These are phyloP conservation scores for Erebia epiphron DNA, from an alignment of 2,888 invertebrate genomes.

Conservation along the genomic window DNA sequence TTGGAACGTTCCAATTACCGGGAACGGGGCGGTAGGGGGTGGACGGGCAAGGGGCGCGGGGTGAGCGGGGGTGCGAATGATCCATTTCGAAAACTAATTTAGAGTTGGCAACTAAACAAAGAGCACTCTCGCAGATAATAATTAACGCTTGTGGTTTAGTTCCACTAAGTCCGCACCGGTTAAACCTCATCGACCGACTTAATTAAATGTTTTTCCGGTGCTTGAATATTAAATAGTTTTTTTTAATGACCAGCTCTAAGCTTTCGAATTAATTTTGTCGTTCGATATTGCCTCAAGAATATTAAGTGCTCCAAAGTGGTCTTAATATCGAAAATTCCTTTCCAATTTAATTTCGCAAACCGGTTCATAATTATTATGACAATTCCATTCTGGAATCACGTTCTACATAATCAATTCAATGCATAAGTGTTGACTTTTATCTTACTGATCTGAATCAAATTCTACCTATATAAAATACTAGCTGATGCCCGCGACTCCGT, in stretches of 20 bases:
- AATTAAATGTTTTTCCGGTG: conserved; percentile 61
- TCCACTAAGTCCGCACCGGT: conserved; percentile 78
- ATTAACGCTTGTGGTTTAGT: conserved; percentile 82
- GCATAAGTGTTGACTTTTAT: conserved; percentile 16
- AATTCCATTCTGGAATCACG: conserved; percentile 25
- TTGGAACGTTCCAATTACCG: conserved; percentile 82
- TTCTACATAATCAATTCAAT: conserved; percentile 17
- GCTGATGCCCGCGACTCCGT: no score
- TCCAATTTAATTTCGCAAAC: conserved; percentile 24
- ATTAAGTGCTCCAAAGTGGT: conserved; percentile 21
- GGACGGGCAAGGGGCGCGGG: conserved; percentile 53
- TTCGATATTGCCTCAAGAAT: conserved; percentile 22
- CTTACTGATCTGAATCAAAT: neutral
- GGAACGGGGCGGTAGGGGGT: conserved; percentile 54
- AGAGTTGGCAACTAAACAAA: conserved; percentile 84
- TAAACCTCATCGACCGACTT: conserved; percentile 71
- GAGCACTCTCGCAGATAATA: conserved; percentile 83
- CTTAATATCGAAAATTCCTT: conserved; percentile 27
- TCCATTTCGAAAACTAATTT: conserved; percentile 84
- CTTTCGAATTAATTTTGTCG: conserved; percentile 19
- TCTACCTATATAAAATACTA: no score
- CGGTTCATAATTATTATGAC: conserved; percentile 27
- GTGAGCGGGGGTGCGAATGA: conserved; percentile 78
- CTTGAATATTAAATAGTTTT: conserved; percentile 44
- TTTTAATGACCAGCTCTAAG: conserved; percentile 34